These are phyloP conservation scores for Tiliacea citrago DNA, from an alignment of 2,888 invertebrate genomes.

Conservation along the genomic window DNA sequence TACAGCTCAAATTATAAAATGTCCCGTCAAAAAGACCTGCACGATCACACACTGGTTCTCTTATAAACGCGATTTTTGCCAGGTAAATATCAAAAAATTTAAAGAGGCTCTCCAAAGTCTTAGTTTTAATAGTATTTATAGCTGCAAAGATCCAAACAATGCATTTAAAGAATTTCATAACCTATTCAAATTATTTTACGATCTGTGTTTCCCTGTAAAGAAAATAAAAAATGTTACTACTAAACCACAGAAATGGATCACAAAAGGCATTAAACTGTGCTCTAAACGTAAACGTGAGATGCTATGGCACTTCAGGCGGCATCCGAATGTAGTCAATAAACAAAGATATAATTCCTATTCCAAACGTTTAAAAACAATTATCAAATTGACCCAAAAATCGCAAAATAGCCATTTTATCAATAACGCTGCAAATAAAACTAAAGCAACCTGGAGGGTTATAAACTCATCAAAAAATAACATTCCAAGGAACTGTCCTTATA, in stretches of 20 bases:
- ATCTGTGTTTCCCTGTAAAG: conserved; percentile 14
- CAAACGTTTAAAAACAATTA: conserved; percentile 3
- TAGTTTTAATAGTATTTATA: conserved; percentile 12
- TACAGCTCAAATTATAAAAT: too few relatives aligned
- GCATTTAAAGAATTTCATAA: background rate
- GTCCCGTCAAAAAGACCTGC: too few relatives aligned
- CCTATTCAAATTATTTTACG: conserved; percentile 11
- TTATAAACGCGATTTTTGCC: conserved; percentile 2
- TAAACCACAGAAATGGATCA: conserved; percentile 12
- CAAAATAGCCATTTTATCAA: conserved; percentile 7
- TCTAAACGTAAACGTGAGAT: conserved; percentile 8
- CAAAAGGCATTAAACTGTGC: background rate
- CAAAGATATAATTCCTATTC: background rate
- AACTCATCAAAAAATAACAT: too few relatives aligned
- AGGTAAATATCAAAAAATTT: too few relatives aligned
- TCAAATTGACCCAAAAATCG: conserved; percentile 2
- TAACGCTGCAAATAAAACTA: too few relatives aligned
- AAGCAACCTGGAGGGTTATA: too few relatives aligned
- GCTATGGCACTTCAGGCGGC: background rate
- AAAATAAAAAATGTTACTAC: too few relatives aligned
- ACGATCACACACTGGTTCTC: too few relatives aligned
- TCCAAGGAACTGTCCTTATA: too few relatives aligned
- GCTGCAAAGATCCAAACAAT: background rate
- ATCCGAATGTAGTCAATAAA: conserved; percentile 2
- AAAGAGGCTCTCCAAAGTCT: too few relatives aligned